Base-by-base conservation (phyloP, 2,797 vertebrate species). In the Eurystomus glaucurus region DNA sequence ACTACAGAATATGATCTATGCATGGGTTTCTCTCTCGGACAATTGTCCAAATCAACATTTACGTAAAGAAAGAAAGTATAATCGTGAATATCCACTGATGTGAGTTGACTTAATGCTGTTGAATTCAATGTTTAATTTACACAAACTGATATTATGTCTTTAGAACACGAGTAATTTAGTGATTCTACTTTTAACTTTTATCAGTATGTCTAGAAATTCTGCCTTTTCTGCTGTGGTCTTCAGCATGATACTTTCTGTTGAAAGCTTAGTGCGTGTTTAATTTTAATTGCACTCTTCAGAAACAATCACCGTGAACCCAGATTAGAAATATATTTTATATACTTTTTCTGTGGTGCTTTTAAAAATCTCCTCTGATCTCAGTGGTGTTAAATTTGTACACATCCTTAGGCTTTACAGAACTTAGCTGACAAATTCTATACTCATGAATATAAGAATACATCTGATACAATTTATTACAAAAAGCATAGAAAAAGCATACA, bases 301-400 rank as follows among this genome's bases (percentile, higher is more conserved):
- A 61, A 14, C 1, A 29, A 9, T 17, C 6, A 5, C 29, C n/a
- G 28, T 9, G 6, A 60, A 39, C 11, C n/a, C 5, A 16, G 14
- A 72, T 10, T 29, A 39, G n/a, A 75, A 65, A 54, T 25, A 5
- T 5, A 54, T 66, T 90, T 68, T 39, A 33, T 31, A 8, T 23
- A 60, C 1, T 52, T 82, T 37, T 65, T 26, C 31, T 50, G 8
- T 41, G 11, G 8, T 4, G 71, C 7, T 39, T 71, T 17, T 28
- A 76, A 90, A 75, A 61, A 31, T 10, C 11, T 51, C 7, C 18
- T 69, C 11, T 83, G 16, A n/a, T 62, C 8, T 35, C 37, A 72
- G 2, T 79, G 12, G 2, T n/a, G 54, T 83, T 37, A 74, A 50
- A 82, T 83, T 88, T 60, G n/a, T 50, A 55, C 3, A 37, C 2